Conservation (phyloP, 2,888 invertebrate genomes). For the Acrocyrtus sp. region DNA sequence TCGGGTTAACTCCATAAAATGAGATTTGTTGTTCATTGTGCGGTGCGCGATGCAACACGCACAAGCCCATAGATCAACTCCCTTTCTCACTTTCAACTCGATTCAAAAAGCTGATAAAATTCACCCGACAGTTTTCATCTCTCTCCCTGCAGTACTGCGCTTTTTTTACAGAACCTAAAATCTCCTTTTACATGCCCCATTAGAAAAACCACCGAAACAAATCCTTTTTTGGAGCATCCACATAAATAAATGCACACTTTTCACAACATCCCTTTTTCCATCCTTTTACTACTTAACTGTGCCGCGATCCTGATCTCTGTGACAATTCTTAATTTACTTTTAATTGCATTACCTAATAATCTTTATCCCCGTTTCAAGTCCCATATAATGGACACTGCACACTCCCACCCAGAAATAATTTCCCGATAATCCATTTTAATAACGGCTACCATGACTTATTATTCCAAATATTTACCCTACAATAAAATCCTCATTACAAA, state of each 20-base stretch:
- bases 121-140: not conserved
- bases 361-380: no score
- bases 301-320: no score
- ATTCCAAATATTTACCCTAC: no score
- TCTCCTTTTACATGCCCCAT: slow-evolving; percentile 59
- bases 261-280: no score
- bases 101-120: not conserved
- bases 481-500: no score
- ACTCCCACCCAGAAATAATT: no score
- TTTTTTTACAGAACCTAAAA: not conserved
- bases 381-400: no score
- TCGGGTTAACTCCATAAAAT: no score
- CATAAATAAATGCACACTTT: slow-evolving; percentile 11
- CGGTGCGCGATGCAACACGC: not conserved
- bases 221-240: slow-evolving; percentile 55
- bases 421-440: no score
- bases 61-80: slow-evolving; percentile 7
- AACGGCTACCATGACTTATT: no score
- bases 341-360: slow-evolving; percentile 42
- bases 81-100: slow-evolving; percentile 11
- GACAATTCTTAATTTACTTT: slow-evolving; percentile 41
- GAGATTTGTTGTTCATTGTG: slow-evolving; percentile 2
- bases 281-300: slow-evolving; percentile 38
- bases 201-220: slow-evolving; percentile 62
- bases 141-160: not conserved